Percentiles rank a stretch among this genome's conserved stretches.
Conservation (phyloP, 2,797 vertebrate species). For the Acrocephalus scirpaceus region DNA sequence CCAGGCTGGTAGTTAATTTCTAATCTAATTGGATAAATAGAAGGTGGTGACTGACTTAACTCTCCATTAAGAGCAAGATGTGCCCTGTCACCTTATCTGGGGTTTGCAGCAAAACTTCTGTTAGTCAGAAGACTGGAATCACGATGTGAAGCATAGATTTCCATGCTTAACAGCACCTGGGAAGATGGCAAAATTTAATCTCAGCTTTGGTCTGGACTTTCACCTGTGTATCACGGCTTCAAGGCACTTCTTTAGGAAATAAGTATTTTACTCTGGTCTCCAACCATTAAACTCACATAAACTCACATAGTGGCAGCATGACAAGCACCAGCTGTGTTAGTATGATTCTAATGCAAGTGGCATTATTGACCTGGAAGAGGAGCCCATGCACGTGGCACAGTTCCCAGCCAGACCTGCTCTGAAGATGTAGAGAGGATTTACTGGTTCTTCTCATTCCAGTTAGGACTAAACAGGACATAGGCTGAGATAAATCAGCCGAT, state of each 20-base stretch:
- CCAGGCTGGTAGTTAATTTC: not conserved
- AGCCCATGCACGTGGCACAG: accelerated
- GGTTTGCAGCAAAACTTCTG: not conserved
- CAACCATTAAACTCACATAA: not conserved
- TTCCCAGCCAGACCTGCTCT: not conserved
- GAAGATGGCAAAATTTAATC: not conserved
- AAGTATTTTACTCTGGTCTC: not conserved
- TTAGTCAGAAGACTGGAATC: not conserved
- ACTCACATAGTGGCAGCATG: not conserved
- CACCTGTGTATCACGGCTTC: accelerated
- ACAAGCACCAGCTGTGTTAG: not conserved
- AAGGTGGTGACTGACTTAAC: not conserved
- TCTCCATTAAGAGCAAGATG: not conserved
- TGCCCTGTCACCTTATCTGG: not conserved
- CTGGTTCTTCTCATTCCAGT: not conserved
- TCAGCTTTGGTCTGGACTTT: not conserved
- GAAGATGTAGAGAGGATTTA: not conserved
- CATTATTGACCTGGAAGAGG: not conserved
- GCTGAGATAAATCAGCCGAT: not conserved
- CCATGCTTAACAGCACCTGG: not conserved
- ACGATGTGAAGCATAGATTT: not conserved
- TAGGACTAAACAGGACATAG: not conserved
- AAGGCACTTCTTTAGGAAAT: not conserved
- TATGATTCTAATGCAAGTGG: not conserved
- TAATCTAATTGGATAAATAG: not conserved